Evolutionary conservation across 2,888 invertebrate species (phyloP).

Genomic region (Parapristionchus giblindavisi): DNA sequence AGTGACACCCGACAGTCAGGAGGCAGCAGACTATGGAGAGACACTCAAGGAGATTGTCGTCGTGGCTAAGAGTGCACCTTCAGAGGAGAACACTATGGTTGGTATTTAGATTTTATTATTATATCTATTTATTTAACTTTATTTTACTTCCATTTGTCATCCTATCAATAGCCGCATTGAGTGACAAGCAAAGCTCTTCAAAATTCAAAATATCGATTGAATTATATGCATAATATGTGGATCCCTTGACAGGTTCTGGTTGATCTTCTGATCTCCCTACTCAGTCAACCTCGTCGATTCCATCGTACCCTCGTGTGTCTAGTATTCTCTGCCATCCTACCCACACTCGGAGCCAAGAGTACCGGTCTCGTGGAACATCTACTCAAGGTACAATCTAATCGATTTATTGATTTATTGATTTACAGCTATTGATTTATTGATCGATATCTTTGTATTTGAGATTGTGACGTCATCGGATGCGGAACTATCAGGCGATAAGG

Average conservation of each 20-base stretch:
- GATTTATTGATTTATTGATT: not conserved
- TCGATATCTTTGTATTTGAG: not conserved
- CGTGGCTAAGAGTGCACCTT: slow-evolving; percentile 23
- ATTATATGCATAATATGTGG: not conserved
- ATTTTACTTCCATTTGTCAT: not conserved
- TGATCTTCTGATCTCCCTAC: slow-evolving; percentile 49
- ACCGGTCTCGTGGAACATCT: slow-evolving; percentile 52
- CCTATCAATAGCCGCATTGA: not conserved
- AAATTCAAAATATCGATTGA: not conserved
- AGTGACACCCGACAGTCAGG: slow-evolving; percentile 24
- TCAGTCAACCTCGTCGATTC: slow-evolving; percentile 32
- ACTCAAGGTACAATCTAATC: slow-evolving; percentile 44
- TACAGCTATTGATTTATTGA: too few species aligned
- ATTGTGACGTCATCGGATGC: slow-evolving; percentile 41
- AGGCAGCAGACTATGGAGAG: slow-evolving; percentile 22
- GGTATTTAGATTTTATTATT: not conserved
- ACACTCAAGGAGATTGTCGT: slow-evolving; percentile 9
- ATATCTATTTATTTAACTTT: not conserved
- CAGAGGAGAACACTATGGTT: slow-evolving; percentile 11
- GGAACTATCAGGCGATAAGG: slow-evolving; percentile 47
- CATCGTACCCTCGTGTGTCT: slow-evolving; percentile 34
- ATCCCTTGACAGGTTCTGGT: slow-evolving; percentile 44
- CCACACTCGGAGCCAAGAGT: too few species aligned
- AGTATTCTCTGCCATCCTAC: slow-evolving; percentile 48
- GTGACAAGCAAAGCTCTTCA: not conserved